Evolutionary conservation across 2,113 vertebrate genomes (phyloP).

Genomic region (Colinus virginianus): DNA sequence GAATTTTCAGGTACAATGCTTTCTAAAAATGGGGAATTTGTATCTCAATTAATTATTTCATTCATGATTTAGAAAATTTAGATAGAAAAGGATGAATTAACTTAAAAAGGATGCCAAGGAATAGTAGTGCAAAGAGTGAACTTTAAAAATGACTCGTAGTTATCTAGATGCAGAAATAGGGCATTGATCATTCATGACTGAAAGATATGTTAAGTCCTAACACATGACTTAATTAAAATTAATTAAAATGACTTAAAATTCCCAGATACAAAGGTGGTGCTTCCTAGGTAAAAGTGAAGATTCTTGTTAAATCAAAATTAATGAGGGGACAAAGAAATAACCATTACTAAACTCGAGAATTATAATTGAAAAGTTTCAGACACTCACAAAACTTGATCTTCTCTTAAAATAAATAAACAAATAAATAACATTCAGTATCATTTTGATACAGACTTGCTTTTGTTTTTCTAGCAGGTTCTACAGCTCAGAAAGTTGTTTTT

Average conservation of each 20-base stretch:
- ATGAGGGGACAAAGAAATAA: not conserved
- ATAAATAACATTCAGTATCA: not conserved
- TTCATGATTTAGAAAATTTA: not conserved
- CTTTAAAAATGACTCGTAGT: not conserved
- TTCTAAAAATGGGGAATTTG: not conserved
- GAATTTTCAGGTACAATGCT: not conserved
- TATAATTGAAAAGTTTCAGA: not conserved
- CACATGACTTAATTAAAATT: not conserved
- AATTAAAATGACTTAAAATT: no score
- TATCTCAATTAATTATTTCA: not conserved
- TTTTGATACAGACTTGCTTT: not conserved
- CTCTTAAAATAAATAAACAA: not conserved
- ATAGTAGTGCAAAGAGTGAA: not conserved
- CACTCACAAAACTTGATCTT: not conserved
- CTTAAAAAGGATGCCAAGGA: not conserved
- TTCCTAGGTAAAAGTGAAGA: not conserved
- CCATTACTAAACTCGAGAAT: not conserved
- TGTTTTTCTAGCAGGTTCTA: not conserved
- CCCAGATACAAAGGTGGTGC: not conserved
- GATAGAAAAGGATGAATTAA: not conserved
- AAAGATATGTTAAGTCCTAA: not conserved
- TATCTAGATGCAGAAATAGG: not conserved
- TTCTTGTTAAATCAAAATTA: not conserved
- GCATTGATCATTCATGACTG: not conserved
- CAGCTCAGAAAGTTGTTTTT: not conserved